phyloP scores from a whole-genome alignment of 2,797 vertebrate genomes.

The Melanotaenia parkinsoni region DNA sequence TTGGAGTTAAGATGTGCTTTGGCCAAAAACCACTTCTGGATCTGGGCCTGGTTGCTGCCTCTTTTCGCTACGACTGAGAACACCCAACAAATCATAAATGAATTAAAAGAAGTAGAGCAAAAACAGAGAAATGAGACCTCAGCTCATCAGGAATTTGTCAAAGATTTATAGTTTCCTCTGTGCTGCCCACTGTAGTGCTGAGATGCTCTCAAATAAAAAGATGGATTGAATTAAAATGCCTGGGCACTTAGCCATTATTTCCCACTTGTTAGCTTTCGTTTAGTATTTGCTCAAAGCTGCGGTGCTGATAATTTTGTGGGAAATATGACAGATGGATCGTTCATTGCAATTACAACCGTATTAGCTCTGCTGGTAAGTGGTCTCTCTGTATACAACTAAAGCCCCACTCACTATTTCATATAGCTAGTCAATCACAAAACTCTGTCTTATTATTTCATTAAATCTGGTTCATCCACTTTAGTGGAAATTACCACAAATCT shows the following conservation, averaged over 20 bases:
- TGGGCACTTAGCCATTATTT: constrained; percentile 78
- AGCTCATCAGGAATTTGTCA: constrained; percentile 56
- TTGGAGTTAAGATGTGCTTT: constrained; percentile 60
- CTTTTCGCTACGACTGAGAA: constrained; percentile 48
- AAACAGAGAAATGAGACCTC: constrained; percentile 46
- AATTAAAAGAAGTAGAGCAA: constrained; percentile 65
- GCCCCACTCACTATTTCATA: constrained; percentile 60
- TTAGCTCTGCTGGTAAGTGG: constrained; percentile 66
- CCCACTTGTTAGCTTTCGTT: constrained; percentile 78
- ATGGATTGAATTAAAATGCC: constrained; percentile 75
- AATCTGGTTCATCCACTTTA: constrained; percentile 42
- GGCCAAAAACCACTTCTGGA: constrained; percentile 67
- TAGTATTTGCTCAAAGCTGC: constrained; percentile 77
- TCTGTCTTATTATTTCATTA: constrained; percentile 52
- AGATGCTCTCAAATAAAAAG: constrained; percentile 71
- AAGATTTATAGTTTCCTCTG: constrained; percentile 70
- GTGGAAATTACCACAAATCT: constrained; percentile 36
- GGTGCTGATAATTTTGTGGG: constrained; percentile 75
- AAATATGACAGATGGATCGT: constrained; percentile 81
- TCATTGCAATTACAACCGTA: constrained; percentile 77
- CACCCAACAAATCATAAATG: constrained; percentile 69
- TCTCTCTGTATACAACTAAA: constrained; percentile 51
- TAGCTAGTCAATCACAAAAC: constrained; percentile 64
- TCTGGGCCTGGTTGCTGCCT: constrained; percentile 49
- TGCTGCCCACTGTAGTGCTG: constrained; percentile 44